phyloP scores from a whole-genome alignment of 2,888 invertebrate genomes.

The Zaprionus bogoriensis region DNA sequence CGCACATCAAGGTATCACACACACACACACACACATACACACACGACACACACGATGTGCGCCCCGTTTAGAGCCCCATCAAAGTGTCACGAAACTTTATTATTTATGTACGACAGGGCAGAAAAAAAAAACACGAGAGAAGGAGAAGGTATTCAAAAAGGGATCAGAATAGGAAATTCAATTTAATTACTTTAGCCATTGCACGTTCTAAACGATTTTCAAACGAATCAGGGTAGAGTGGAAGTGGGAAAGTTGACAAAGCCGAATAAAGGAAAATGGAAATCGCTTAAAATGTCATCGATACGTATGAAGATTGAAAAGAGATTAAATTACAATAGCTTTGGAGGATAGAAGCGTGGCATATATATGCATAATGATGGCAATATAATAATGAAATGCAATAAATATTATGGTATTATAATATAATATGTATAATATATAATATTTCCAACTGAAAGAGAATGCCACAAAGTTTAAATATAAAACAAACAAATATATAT shows the following conservation, averaged over 20 bases:
- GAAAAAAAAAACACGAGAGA: background rate
- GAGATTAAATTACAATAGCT: no score
- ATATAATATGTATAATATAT: no score
- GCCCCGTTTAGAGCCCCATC: slow-evolving; percentile 9
- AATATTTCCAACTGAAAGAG: no score
- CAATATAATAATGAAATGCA: background rate
- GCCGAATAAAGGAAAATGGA: no score
- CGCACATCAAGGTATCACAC: background rate
- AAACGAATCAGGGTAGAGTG: no score
- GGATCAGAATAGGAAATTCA: background rate
- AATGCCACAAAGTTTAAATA: no score
- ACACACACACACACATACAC: background rate
- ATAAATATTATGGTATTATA: no score
- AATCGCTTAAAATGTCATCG: background rate
- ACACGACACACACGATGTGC: background rate
- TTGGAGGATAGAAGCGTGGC: no score
- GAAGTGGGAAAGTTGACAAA: no score
- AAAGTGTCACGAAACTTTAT: background rate
- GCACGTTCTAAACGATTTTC: no score
- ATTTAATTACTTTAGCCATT: background rate
- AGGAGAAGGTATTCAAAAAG: background rate
- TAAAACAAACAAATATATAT: no score
- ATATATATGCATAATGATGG: background rate
- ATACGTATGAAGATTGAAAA: no score
- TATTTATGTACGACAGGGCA: background rate